These are phyloP conservation scores for Etia nguti DNA, from an alignment of 2,113 vertebrate species.

Conservation along the genomic window DNA sequence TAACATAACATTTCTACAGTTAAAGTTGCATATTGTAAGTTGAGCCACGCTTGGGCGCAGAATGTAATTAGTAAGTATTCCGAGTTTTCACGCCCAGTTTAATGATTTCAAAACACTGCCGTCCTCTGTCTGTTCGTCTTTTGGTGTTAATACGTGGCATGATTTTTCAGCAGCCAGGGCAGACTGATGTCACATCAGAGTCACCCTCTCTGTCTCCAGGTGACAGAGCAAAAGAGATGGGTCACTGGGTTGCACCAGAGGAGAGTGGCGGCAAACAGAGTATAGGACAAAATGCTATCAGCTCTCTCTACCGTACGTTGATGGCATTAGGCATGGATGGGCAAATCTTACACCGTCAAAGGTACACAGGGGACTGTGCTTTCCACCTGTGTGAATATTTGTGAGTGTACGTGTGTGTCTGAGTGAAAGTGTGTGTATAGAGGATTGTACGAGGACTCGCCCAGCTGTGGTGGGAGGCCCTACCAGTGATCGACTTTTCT, in stretches of 20 bases:
- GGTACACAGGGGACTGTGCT: conserved; percentile 30
- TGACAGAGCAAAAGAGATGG: conserved; percentile 44
- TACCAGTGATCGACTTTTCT: conserved; percentile 13
- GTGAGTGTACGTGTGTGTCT: not conserved
- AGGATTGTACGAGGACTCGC: not conserved
- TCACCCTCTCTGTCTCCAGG: conserved; percentile 21
- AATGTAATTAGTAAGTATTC: not conserved
- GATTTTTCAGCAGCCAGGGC: not conserved
- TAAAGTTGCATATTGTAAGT: not conserved
- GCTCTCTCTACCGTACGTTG: conserved; percentile 46
- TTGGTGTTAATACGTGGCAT: not conserved
- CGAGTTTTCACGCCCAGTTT: not conserved
- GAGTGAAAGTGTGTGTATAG: not conserved
- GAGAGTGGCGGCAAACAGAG: conserved; percentile 42
- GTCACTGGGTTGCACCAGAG: conserved; percentile 42
- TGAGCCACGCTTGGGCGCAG: not conserved
- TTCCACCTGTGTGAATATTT: conserved; percentile 57
- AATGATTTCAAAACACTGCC: not conserved
- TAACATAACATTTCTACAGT: not conserved
- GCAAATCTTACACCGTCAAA: conserved; percentile 10
- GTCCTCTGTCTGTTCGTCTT: not conserved
- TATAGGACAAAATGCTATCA: conserved; percentile 54
- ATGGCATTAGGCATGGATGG: conserved; percentile 58
- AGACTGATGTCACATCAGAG: conserved; percentile 22
- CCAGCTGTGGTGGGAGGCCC: conserved; percentile 35